Evolutionary conservation across 2,888 invertebrate species (phyloP), one percentile per base, ranked within the genome.

Genomic region (Marronus borbonicus): DNA sequence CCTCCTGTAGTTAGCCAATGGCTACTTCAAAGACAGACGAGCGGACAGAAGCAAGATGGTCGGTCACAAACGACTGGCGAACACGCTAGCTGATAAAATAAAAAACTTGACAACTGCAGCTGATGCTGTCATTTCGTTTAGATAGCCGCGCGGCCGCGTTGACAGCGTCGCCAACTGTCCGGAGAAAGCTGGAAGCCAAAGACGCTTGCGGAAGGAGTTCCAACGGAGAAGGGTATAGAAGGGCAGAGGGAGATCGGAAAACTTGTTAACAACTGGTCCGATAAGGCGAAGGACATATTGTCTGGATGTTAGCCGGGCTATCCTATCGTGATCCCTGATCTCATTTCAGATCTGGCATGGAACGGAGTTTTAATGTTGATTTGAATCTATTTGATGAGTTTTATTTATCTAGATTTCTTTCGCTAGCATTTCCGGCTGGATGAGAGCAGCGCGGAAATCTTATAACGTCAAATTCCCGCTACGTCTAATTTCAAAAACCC

Each of bases 341-440:
- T 86, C 88, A 88, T 88, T 88, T 88, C 86, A 88, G 88, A 88
- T 88, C 85, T 86, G 87, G 86, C 86, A 76, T 81, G 81, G 80
- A 78, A 80, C 82, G 83, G 81, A 86, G 86, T 87, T 88, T 87
- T 88, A 88, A 88, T 88, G 88, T 87, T 88, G 88, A 88, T 88
- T 87, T 86, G 86, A 87, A 88, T 88, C 88, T 88, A 85, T 87
- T 87, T 88, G 88, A 88, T 88, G 88, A 88, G 88, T 86, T 87
- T 87, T 86, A 86, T 87, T 87, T 88, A 88, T 88, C 87, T 76
- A 84, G 88, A 87, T 87, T 86, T 81, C 79, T 83, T 80, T 81
- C 82, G 75, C 81, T 31, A 5, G 31, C 10, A 31, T 62, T 62
- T 62, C 28, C 31, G 17, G 20, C n/a, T 55, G n/a, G 55, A 17